Base-by-base conservation (phyloP, 2,113 vertebrate species). In the Gavia stellata region DNA sequence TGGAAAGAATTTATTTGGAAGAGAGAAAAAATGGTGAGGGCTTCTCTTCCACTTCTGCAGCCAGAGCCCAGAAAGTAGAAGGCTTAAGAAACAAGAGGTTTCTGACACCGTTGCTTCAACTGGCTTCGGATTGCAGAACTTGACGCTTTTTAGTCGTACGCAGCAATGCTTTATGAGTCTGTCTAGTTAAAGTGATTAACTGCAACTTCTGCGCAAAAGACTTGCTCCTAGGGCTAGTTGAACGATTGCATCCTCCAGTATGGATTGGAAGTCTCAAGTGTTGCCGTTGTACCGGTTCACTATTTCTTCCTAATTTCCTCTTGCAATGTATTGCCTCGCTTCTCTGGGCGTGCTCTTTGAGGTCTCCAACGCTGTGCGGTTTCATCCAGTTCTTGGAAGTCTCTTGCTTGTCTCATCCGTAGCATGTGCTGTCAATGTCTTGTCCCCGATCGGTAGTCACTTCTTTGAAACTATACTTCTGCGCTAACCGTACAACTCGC, bases 401-500 rank as follows among this genome's bases (percentile, higher is more conserved):
- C 15, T 72, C 34, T 86, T 79, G 56, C 52, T 81, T 79, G 36
- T 92, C 33, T 87, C 38, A 56, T 36, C 89, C 1, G 0, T 86
- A 26, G 52, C 12, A 13, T 14, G 24, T 75, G 23, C 53, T 77
- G 89, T 21, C 80, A 42, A 24, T 24, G 59, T 9, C 38, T 81
- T 87, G 34, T 25, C 49, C 63, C 52, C 42, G 24, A 17, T 38
- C 5, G 1, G 49, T 71, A 67, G 63, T 6, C 14, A 1, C 38
- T 56, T 81, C 72, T 74, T 71, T 86, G 71, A 50, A 74, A 17
- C 52, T 14, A 1, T 52, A 7, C 49, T 79, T 72, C 17, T 75
- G 61, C 40, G 5, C 61, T 38, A 29, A 55, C 23, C 2, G 0
- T 49, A 5, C 4, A 5, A 17, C 61, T 86, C 1, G 0, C 38